Base-by-base conservation (phyloP, 30 jellyfish, hydroid and myxozoan species). In the Aurelia aurita region DNA sequence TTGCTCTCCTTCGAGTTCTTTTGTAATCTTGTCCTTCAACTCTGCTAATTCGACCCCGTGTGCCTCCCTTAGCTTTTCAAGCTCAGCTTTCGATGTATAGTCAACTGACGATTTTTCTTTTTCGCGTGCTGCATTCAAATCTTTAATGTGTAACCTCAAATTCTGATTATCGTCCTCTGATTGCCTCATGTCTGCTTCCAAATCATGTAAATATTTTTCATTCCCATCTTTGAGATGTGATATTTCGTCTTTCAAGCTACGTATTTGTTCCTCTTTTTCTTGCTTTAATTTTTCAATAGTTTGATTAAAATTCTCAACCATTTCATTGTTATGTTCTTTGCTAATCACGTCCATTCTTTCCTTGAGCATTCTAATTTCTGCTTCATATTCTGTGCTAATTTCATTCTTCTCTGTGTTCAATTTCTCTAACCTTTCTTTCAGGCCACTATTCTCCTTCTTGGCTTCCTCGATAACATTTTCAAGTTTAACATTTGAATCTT, bases 121-220 rank as follows among this genome's bases (percentile, higher is more conserved):
- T 15, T 66, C 93, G 51, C 31, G 53, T 19, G 73, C 82, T 23
- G 34, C 90, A 15, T 81, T 72, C 34, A 81, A 51, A 2, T 63
- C 82, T 16, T 55, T 66, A 18, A 80, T 25, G 25, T 57, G 85
- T 29, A 32, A 57, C 25, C 60, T 72, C 82, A 89, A 35, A 22
- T 73, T 72, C 19, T 89, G 79, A 61, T 89, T 89, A 19, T 81
- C 97, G 5, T 89, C 93, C 20, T 89, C 97, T 20, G 74, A 57
- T 3, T 68, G 85, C 62, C 70, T 80, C 61, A 75, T 26, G 47
- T 89, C 97, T 20, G 90, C 34, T 25, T 89, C 86, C 86, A 89
- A 32, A 67, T 89, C 80, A 16, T 73, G 85, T 55, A 80, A 31
- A 26, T 89, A 75, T 34, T 72, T 89, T 6, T 89, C 93, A 55